phyloP scores from a whole-genome alignment of 2,113 vertebrate species.

The Hippocampus mohnikei region DNA sequence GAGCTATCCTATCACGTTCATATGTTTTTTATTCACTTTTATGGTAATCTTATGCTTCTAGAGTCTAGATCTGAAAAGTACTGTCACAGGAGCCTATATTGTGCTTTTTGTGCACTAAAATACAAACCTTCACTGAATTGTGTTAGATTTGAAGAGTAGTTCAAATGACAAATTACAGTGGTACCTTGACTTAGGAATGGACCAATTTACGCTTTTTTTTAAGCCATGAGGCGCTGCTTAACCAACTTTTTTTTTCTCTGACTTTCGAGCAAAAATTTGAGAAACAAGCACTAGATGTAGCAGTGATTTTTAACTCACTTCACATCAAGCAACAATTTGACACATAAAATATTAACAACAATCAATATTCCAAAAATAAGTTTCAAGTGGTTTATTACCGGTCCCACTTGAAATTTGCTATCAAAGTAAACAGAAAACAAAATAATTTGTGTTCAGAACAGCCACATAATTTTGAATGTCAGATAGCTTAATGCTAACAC shows the following conservation, averaged over 20 bases:
- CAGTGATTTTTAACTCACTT: background rate
- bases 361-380: no score
- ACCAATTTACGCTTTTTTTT: background rate
- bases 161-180: background rate
- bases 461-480: no score
- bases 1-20: background rate
- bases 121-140: background rate
- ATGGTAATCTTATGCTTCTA: background rate
- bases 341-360: background rate
- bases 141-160: background rate
- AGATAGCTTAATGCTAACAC: no score
- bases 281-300: background rate
- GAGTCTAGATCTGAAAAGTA: background rate
- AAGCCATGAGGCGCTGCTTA: background rate
- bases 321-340: background rate
- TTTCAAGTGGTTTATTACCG: no score
- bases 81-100: background rate
- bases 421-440: no score
- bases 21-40: conserved; percentile 7
- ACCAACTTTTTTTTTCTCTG: background rate
- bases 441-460: no score
- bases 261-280: background rate
- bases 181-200: background rate
- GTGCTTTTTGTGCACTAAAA: conserved; percentile 4
- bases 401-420: no score